A percentile compares a stretch with the other conserved stretches of the same genome.
These are phyloP conservation scores for Conomelus anceps DNA, from an alignment of 2,888 invertebrate species.

Conservation along the genomic window DNA sequence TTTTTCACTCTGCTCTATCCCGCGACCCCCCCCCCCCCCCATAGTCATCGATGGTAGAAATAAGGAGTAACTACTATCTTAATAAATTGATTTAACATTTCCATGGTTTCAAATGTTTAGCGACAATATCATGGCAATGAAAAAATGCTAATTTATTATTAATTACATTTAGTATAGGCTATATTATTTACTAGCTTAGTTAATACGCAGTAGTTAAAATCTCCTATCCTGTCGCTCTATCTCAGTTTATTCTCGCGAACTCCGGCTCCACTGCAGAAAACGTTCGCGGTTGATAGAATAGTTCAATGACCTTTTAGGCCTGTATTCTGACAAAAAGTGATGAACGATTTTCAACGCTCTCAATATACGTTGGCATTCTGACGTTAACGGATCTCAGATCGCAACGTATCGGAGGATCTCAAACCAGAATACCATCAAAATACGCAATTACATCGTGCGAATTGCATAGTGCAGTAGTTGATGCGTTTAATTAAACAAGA, in stretches of 20 bases:
- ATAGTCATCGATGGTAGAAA: no score
- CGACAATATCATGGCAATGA: no score
- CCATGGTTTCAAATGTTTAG: no score
- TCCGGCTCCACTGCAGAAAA: neutral
- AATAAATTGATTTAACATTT: no score
- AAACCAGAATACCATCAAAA: neutral
- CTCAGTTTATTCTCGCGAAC: neutral
- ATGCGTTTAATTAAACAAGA: no score
- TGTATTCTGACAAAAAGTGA: neutral
- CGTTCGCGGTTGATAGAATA: neutral
- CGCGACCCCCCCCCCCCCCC: no score
- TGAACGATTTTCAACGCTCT: neutral
- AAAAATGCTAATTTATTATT: no score
- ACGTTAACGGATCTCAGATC: neutral
- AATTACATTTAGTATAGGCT: no score
- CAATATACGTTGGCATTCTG: neutral
- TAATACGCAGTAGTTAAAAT: neutral
- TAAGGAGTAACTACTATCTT: no score
- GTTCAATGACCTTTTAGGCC: neutral
- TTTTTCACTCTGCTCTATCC: no score
- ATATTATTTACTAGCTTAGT: no score
- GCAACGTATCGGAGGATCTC: neutral
- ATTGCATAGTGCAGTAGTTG: neutral
- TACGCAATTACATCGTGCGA: neutral
- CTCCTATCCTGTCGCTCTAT: neutral